Percentiles rank a stretch among this genome's conserved stretches.
These are phyloP conservation scores for Beroe forskalii DNA, from an alignment of 37 sponge, comb jelly and placozoan genomes.

Conservation along the genomic window DNA sequence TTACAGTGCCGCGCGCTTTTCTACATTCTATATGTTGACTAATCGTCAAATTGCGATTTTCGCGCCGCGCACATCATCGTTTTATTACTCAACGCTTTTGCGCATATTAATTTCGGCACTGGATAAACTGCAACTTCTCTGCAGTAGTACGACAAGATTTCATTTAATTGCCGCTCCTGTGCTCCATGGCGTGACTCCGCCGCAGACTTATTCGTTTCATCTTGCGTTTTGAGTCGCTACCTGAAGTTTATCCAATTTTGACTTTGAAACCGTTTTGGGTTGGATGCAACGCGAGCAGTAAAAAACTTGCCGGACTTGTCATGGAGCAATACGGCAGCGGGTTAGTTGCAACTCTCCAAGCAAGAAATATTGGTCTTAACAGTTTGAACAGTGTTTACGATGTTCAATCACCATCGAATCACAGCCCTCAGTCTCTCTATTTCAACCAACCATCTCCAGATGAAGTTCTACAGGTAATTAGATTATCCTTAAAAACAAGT, in stretches of 20 bases:
- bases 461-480: conserved; percentile 10
- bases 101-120: conserved; percentile 32
- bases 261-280: no score
- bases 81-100: no score
- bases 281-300: no score
- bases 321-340: conserved; percentile 52
- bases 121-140: conserved; percentile 35
- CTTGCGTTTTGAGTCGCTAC: background rate
- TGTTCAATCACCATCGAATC: background rate
- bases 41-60: background rate
- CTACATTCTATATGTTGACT: no score
- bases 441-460: conserved; percentile 47
- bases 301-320: no score
- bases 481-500: no score
- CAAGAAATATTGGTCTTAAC: conserved; percentile 10
- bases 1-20: no score
- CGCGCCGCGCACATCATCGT: background rate
- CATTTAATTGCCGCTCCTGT: background rate
- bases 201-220: background rate
- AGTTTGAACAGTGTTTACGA: conserved; percentile 46
- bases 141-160: background rate
- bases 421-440: background rate
- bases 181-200: background rate
- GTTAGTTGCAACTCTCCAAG: conserved; percentile 21
- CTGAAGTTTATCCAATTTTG: no score